phyloP scores from a whole-genome alignment of 2,888 invertebrate species.

The Leptinotarsa rubiginosa region DNA sequence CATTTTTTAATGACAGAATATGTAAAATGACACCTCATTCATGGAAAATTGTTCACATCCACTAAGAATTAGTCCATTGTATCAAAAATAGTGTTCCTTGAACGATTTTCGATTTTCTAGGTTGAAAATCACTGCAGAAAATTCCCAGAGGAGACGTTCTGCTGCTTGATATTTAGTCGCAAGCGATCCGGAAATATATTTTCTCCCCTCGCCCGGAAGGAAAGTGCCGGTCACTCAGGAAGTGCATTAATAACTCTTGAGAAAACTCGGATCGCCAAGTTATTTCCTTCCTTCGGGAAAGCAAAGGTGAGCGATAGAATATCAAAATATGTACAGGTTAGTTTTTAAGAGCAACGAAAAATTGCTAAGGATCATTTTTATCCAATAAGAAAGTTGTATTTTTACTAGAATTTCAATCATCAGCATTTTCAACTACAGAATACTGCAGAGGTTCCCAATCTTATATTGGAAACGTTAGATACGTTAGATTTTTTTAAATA shows the following conservation, averaged over 20 bases:
- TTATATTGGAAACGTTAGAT: too few relatives aligned
- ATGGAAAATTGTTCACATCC: too few relatives aligned
- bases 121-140: slow-evolving; percentile 52
- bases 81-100: slow-evolving; percentile 18
- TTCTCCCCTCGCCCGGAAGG: slow-evolving; percentile 44
- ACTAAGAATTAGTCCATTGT: background rate
- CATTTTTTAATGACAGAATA: too few relatives aligned
- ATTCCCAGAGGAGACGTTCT: slow-evolving; percentile 54
- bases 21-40: too few relatives aligned
- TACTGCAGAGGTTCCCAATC: too few relatives aligned
- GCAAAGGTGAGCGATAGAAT: background rate
- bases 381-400: too few relatives aligned
- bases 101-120: slow-evolving; percentile 44
- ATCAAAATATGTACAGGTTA: too few relatives aligned
- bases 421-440: too few relatives aligned
- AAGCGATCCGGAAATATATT: slow-evolving; percentile 46
- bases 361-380: too few relatives aligned
- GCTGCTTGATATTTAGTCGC: slow-evolving; percentile 55
- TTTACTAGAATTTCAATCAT: too few relatives aligned
- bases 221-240: slow-evolving; percentile 47
- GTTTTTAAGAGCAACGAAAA: too few relatives aligned
- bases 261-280: slow-evolving; percentile 25
- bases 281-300: slow-evolving; percentile 27
- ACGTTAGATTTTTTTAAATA: too few relatives aligned
- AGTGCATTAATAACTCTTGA: slow-evolving; percentile 33